Evolutionary conservation across 2,797 vertebrate species (phyloP).

Genomic region (Myotis myotis): DNA sequence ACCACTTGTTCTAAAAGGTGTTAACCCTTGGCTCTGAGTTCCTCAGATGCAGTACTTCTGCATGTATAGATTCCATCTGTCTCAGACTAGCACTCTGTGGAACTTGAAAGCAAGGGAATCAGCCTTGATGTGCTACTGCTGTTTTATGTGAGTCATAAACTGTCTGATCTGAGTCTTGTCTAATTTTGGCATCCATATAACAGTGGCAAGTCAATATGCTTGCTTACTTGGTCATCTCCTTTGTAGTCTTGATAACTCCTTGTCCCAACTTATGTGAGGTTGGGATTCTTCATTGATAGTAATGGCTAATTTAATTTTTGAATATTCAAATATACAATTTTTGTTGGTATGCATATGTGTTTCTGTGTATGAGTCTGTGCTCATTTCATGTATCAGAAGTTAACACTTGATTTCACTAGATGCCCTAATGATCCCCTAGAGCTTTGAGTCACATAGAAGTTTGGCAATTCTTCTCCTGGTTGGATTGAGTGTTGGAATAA

Average conservation of each 20-base stretch:
- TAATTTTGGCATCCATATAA: background rate
- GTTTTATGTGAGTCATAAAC: background rate
- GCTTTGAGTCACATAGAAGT: background rate
- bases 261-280: background rate
- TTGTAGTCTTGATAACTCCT: background rate
- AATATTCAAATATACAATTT: background rate
- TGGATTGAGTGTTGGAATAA: background rate
- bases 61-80: background rate
- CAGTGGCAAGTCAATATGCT: background rate
- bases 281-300: background rate
- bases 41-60: background rate
- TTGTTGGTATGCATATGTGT: background rate
- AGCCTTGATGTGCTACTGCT: background rate
- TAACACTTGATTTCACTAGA: background rate
- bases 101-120: background rate
- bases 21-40: background rate
- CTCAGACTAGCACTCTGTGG: background rate
- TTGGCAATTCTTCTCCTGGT: background rate
- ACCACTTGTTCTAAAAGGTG: background rate
- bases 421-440: background rate
- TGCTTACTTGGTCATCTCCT: background rate
- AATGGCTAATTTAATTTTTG: background rate
- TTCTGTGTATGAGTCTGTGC: background rate
- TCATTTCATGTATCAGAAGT: background rate
- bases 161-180: background rate